phyloP scores from a whole-genome alignment of 1,140 invertebrate genomes.

The Phocides pigmalion region DNA sequence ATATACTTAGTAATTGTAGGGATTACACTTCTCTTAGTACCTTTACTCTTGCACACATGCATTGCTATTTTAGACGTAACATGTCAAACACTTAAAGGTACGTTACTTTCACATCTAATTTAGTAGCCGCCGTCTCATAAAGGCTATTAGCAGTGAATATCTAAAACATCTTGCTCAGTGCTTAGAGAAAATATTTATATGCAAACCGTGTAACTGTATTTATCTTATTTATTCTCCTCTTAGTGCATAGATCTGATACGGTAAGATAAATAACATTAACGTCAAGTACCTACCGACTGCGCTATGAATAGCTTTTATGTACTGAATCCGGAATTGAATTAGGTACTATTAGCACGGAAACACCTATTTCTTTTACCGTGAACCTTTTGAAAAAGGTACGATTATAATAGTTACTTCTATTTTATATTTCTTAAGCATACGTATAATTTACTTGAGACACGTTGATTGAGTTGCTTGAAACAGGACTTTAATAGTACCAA shows the following conservation, averaged over 20 bases:
- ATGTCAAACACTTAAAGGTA: not conserved
- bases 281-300: constrained; percentile 12
- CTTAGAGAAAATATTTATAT: constrained; percentile 15
- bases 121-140: constrained; percentile 13
- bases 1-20: not conserved
- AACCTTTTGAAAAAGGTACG: no score
- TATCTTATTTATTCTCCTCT: constrained; percentile 31
- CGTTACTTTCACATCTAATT: constrained; percentile 10
- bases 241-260: constrained; percentile 26
- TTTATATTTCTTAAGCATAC: no score
- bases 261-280: constrained; percentile 27
- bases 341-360: no score
- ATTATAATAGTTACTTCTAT: no score
- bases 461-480: no score
- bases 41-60: no score
- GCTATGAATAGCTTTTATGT: no score
- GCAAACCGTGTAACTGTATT: constrained; percentile 19
- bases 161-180: constrained; percentile 18
- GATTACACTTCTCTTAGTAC: no score
- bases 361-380: no score
- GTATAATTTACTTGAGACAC: no score
- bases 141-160: constrained; percentile 29
- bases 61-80: not conserved
- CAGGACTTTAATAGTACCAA: no score
- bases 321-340: no score